phyloP scores from a whole-genome alignment of 2,888 invertebrate species.

The Sycophila texana region DNA sequence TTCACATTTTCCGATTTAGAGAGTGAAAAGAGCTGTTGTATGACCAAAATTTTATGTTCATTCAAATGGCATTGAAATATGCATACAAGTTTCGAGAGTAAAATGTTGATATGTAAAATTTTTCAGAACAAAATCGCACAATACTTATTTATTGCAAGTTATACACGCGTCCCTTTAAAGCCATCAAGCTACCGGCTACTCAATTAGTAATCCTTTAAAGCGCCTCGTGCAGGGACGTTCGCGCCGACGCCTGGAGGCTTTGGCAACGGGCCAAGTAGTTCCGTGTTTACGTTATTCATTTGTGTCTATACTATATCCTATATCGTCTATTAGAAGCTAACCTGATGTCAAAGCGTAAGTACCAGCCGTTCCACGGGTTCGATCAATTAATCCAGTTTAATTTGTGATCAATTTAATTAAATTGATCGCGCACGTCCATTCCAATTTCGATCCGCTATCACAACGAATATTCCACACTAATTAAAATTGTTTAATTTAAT shows the following conservation, averaged over 20 bases:
- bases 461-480: no score
- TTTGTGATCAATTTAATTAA: background rate
- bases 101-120: no score
- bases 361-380: background rate
- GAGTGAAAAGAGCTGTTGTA: no score
- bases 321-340: constrained; percentile 3
- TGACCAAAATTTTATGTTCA: no score
- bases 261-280: constrained; percentile 29
- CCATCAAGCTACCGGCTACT: background rate
- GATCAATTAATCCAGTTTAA: constrained; percentile 1
- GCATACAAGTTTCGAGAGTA: no score
- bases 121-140: no score
- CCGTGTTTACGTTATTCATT: constrained; percentile 5
- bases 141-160: background rate
- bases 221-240: background rate
- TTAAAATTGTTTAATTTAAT: no score
- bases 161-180: background rate
- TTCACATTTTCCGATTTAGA: no score
- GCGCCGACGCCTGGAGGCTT: constrained; percentile 11
- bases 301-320: constrained; percentile 1
- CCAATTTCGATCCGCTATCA: no score
- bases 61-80: no score
- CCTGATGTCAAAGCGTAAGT: background rate
- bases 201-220: constrained; percentile 20
- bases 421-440: no score